Evolutionary conservation across 2,888 invertebrate genomes (phyloP).

Genomic region (Cacoxenus indagator): DNA sequence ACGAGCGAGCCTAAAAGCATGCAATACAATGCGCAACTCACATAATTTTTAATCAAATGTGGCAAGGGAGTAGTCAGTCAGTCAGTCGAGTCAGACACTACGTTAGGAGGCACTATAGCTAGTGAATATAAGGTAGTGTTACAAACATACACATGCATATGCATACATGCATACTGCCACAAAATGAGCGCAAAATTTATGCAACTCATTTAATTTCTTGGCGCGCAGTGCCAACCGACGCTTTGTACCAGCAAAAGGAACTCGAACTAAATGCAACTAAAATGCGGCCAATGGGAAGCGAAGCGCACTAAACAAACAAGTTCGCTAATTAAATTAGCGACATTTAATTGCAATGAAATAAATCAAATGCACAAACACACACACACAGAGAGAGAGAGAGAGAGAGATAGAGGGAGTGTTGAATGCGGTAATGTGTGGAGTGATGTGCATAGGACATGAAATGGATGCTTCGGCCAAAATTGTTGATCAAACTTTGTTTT

Average conservation of each 20-base stretch:
- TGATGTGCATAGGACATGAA: slow-evolving; percentile 30
- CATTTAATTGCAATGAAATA: slow-evolving; percentile 42
- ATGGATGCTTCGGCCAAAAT: slow-evolving; percentile 34
- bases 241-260: slow-evolving; percentile 15
- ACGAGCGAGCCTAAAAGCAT: slow-evolving; percentile 16
- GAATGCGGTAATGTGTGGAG: slow-evolving; percentile 22
- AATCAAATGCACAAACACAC: slow-evolving; percentile 34
- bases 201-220: slow-evolving; percentile 19
- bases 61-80: neutral
- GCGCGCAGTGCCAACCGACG: slow-evolving; percentile 14
- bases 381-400: slow-evolving; percentile 1
- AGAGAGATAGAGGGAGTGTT: slow-evolving; percentile 16
- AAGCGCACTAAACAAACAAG: slow-evolving; percentile 5
- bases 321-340: slow-evolving; percentile 47
- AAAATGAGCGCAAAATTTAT: slow-evolving; percentile 14
- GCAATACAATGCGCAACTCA: slow-evolving; percentile 13
- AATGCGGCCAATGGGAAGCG: neutral
- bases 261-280: neutral
- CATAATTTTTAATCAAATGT: slow-evolving; percentile 20
- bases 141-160: neutral
- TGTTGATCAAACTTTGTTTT: slow-evolving; percentile 40
- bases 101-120: neutral
- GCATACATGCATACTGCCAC: neutral
- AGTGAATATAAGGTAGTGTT: neutral
- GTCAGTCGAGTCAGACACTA: neutral